These are phyloP conservation scores for Penaeus vannamei DNA, from an alignment of 1,140 invertebrate species.

Conservation along the genomic window DNA sequence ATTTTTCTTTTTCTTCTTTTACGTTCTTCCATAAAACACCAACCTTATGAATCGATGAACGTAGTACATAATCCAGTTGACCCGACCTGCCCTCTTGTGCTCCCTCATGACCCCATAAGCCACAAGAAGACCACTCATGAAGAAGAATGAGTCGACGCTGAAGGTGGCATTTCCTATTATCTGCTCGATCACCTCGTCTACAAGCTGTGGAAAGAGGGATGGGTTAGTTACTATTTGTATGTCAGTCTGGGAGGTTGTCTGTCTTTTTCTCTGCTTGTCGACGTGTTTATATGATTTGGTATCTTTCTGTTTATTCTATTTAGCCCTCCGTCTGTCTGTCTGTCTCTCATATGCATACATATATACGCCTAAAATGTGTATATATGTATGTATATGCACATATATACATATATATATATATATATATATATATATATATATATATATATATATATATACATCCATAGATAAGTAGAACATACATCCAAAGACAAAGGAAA, in stretches of 20 bases:
- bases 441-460: not conserved
- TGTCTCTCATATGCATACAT: no score
- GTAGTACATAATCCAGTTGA: constrained; percentile 63
- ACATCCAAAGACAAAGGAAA: no score
- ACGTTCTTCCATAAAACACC: not conserved
- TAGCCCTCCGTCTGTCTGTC: no score
- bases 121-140: constrained; percentile 58
- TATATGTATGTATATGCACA: not conserved
- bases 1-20: not conserved
- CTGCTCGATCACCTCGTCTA: constrained; percentile 12
- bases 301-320: no score
- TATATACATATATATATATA: not conserved
- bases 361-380: not conserved
- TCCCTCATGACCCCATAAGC: constrained; percentile 48
- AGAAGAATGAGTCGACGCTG: constrained; percentile 62
- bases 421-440: not conserved
- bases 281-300: no score
- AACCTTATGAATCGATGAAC: constrained; percentile 57
- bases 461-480: not conserved
- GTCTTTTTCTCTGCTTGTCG: not conserved
- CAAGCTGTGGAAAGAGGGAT: constrained; percentile 10
- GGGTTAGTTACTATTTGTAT: not conserved
- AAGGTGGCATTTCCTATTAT: constrained; percentile 34
- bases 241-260: not conserved
- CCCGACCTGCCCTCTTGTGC: not conserved